phyloP scores from a whole-genome alignment of 2,888 invertebrate genomes.

The Heliconius aoede region DNA sequence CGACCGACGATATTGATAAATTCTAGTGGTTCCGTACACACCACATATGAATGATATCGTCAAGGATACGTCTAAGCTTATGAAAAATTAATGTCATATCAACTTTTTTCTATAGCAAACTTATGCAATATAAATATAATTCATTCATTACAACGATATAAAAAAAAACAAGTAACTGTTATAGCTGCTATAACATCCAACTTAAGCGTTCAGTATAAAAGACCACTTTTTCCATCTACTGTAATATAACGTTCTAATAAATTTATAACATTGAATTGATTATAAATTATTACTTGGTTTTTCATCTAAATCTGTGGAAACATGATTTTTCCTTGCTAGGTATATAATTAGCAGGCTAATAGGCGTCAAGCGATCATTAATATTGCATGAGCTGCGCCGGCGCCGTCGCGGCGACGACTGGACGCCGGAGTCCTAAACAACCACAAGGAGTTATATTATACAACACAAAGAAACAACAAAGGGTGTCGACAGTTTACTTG shows the following conservation, averaged over 20 bases:
- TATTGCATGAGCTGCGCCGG: constrained; percentile 72
- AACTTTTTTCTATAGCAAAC: constrained; percentile 4
- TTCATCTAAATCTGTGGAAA: constrained; percentile 30
- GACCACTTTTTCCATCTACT: constrained; percentile 20
- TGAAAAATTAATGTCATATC: background rate
- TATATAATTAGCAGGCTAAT: constrained; percentile 65
- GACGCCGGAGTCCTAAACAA: constrained; percentile 49
- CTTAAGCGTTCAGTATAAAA: background rate
- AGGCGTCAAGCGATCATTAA: constrained; percentile 63
- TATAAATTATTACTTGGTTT: constrained; percentile 29
- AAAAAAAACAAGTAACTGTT: constrained; percentile 5
- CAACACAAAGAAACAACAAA: constrained; percentile 43
- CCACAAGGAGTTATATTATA: constrained; percentile 38
- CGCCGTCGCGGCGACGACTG: constrained; percentile 59
- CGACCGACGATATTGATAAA: constrained; percentile 22
- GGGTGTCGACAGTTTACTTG: constrained; percentile 32
- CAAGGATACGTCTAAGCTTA: constrained; percentile 9
- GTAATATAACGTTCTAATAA: constrained; percentile 23
- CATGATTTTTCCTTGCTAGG: constrained; percentile 56
- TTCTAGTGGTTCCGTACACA: constrained; percentile 25
- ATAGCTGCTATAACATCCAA: constrained; percentile 1
- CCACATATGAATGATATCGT: constrained; percentile 3
- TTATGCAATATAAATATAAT: background rate
- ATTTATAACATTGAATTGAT: constrained; percentile 31
- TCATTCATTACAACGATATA: background rate